Evolutionary conservation across 2,888 invertebrate species (phyloP).

Genomic region (Notodonta ziczac): DNA sequence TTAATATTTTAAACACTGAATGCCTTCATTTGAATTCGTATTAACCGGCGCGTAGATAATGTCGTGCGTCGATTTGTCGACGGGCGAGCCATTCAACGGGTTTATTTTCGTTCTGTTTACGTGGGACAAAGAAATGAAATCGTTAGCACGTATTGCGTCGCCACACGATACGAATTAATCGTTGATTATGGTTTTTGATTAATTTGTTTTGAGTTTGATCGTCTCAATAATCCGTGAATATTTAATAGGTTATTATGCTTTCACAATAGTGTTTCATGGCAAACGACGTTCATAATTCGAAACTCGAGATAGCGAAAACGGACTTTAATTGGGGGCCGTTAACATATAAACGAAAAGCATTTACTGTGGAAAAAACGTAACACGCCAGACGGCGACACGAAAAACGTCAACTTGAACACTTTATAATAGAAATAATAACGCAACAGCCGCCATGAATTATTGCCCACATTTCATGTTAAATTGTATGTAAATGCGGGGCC

Average conservation of each 20-base stretch:
- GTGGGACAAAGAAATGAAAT: constrained; percentile 34
- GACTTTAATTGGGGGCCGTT: constrained; percentile 62
- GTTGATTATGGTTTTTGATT: constrained; percentile 44
- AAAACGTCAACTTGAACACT: constrained; percentile 75
- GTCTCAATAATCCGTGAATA: constrained; percentile 47
- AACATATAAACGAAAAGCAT: constrained; percentile 59
- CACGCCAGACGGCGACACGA: constrained; percentile 70
- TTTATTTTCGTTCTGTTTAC: constrained; percentile 53
- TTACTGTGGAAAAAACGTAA: constrained; percentile 54
- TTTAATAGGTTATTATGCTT: constrained; percentile 51
- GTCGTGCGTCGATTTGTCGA: constrained; percentile 64
- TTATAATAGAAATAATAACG: constrained; percentile 82
- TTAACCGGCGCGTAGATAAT: constrained; percentile 71
- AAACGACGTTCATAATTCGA: constrained; percentile 58
- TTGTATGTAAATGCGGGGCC: constrained; percentile 82
- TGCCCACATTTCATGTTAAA: constrained; percentile 83
- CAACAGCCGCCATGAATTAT: constrained; percentile 78
- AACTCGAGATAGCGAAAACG: constrained; percentile 53
- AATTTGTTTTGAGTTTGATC: constrained; percentile 55
- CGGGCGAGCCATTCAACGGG: constrained; percentile 53
- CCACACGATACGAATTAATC: constrained; percentile 50
- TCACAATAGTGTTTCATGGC: constrained; percentile 48
- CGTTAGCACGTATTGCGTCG: constrained; percentile 26
- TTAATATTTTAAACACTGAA: constrained; percentile 74
- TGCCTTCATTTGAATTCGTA: constrained; percentile 76